phyloP scores from a whole-genome alignment of 2,113 vertebrate genomes.

The Chionis minor region DNA sequence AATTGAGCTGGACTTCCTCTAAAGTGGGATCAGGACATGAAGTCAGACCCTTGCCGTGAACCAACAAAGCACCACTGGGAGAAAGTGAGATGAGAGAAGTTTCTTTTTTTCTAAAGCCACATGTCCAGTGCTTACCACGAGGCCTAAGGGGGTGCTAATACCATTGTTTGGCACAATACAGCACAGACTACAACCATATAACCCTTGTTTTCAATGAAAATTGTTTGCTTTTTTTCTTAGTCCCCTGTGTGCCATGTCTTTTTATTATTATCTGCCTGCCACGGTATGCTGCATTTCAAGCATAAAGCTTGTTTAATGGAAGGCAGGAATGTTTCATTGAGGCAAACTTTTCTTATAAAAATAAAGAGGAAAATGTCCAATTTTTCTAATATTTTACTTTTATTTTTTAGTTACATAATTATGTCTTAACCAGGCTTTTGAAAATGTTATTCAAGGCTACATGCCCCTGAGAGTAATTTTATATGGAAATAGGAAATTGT shows the following conservation, averaged over 20 bases:
- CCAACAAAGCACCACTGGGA: slow-evolving; percentile 82
- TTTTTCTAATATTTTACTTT: neutral
- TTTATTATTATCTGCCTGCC: slow-evolving; percentile 80
- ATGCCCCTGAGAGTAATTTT: neutral
- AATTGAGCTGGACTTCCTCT: slow-evolving; percentile 80
- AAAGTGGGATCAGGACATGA: slow-evolving; percentile 79
- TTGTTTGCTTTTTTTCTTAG: slow-evolving; percentile 76
- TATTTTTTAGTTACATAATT: neutral
- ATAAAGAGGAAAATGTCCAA: neutral
- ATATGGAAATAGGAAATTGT: neutral
- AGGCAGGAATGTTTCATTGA: neutral
- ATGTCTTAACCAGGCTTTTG: neutral
- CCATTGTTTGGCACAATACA: slow-evolving; percentile 79
- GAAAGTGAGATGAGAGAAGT: slow-evolving; percentile 72
- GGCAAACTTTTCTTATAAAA: neutral
- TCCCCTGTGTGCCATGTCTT: slow-evolving; percentile 80
- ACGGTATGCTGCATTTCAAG: slow-evolving; percentile 33
- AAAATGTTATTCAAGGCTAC: neutral
- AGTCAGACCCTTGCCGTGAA: slow-evolving; percentile 86
- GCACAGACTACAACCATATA: slow-evolving; percentile 76
- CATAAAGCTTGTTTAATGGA: neutral
- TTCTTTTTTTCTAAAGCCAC: slow-evolving; percentile 84
- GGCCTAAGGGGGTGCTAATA: slow-evolving; percentile 84
- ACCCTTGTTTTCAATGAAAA: slow-evolving; percentile 80
- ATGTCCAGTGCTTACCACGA: slow-evolving; percentile 83